Conservation (phyloP, 2,888 invertebrate genomes). For the Villa cingulata region DNA sequence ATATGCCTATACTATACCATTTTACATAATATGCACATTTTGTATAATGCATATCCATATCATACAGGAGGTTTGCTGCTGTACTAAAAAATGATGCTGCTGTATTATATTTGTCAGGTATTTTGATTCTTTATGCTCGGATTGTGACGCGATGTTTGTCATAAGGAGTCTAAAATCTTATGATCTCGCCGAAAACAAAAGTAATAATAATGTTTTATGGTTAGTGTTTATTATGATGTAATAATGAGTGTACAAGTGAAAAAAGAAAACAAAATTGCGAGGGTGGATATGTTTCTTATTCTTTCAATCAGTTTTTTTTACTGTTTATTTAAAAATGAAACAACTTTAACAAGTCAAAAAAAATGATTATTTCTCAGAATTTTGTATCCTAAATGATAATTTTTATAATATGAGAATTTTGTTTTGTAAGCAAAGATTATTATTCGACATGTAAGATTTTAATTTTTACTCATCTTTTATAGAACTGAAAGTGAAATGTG, state of each 20-base stretch:
- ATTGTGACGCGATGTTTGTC: constrained; percentile 8
- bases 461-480: no score
- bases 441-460: no score
- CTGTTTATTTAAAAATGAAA: not conserved
- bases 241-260: not conserved
- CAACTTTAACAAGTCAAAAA: not conserved
- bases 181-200: constrained; percentile 6
- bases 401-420: no score
- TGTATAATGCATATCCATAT: no score
- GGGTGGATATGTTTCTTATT: not conserved
- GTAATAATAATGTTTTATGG: not conserved
- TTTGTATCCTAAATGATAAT: no score
- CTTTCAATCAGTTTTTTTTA: not conserved
- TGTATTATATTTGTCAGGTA: not conserved
- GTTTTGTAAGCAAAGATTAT: no score
- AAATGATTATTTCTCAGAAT: not conserved
- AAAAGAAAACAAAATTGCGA: not conserved
- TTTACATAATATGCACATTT: no score
- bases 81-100: not conserved
- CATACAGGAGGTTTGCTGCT: not conserved
- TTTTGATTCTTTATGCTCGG: not conserved
- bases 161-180: constrained; percentile 2
- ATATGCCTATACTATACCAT: no score
- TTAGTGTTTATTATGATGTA: no score
- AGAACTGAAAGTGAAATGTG: no score